phyloP scores from a whole-genome alignment of 2,888 invertebrate species.

The Tetranychus truncatus region DNA sequence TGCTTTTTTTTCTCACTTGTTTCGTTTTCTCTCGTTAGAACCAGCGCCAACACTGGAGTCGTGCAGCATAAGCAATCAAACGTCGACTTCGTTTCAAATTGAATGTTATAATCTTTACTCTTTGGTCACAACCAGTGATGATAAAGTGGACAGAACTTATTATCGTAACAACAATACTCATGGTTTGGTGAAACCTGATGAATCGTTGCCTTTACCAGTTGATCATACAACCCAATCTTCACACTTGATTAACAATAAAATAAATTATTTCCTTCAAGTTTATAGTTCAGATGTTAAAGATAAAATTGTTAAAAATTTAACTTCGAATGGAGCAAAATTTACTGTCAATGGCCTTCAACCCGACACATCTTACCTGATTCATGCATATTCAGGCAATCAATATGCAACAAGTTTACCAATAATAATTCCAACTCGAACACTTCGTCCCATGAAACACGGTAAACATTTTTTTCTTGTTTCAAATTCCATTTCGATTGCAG shows the following conservation, averaged over 20 bases:
- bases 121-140: neutral
- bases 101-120: neutral
- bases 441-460: neutral
- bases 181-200: neutral
- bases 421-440: neutral
- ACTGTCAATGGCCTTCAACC: conserved; percentile 2
- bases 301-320: neutral
- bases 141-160: neutral
- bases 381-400: neutral
- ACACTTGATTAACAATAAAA: neutral
- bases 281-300: neutral
- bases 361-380: neutral
- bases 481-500: too few species aligned
- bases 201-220: neutral
- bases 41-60: conserved; percentile 2
- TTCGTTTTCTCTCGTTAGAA: neutral
- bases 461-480: neutral
- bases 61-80: conserved; percentile 7
- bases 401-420: conserved; percentile 1
- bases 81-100: neutral
- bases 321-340: neutral
- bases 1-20: too few species aligned
- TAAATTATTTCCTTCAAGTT: conserved; percentile 3
- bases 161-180: neutral
- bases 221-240: neutral